Percentiles rank a stretch among this genome's conserved stretches.
Evolutionary conservation across 2,888 invertebrate genomes (phyloP).

Genomic region (Dicyrtoma fusca): DNA sequence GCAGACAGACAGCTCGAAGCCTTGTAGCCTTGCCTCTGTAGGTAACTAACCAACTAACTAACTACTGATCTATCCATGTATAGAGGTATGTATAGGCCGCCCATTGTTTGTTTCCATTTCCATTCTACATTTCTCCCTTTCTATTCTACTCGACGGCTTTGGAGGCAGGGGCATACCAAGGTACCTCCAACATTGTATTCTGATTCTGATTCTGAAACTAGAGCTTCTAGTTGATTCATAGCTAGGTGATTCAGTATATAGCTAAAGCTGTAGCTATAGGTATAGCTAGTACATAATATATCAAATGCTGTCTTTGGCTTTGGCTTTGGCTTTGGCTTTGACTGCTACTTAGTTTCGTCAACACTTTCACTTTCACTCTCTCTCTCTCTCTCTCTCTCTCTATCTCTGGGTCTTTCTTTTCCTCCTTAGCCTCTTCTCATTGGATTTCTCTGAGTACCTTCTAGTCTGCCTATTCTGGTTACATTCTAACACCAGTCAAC

Average conservation of each 20-base stretch:
- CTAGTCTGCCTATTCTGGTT: not conserved
- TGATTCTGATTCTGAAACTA: no score
- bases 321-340: no score
- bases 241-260: no score
- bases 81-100: not conserved
- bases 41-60: not conserved
- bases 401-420: no score
- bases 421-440: slow-evolving; percentile 3
- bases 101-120: not conserved
- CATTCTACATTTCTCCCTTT: slow-evolving; percentile 8
- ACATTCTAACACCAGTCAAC: no score
- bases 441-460: not conserved
- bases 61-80: not conserved
- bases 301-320: no score
- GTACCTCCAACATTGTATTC: no score
- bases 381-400: no score
- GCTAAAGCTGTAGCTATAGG: slow-evolving; percentile 1
- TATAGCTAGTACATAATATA: no score
- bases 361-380: no score
- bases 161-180: not conserved
- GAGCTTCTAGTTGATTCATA: no score
- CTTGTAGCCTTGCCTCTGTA: not conserved
- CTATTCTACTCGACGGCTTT: not conserved
- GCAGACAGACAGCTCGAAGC: not conserved
- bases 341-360: no score